A percentile compares a stretch with the other conserved stretches of the same genome.
Conservation (phyloP, 2,797 vertebrate species). For the Danionella dracula region DNA sequence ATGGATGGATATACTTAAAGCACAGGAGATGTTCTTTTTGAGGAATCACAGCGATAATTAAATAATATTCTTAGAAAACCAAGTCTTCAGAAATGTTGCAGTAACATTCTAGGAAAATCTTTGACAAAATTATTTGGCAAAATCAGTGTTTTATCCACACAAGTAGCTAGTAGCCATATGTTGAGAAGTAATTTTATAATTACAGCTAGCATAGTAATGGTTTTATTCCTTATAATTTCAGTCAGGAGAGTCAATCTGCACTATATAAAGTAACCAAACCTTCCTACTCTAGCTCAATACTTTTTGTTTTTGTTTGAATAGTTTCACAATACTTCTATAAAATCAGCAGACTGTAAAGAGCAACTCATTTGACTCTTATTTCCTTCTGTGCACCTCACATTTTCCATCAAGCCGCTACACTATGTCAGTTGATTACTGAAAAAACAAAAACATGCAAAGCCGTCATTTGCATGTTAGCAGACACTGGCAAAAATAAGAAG, state of each 20-base stretch:
- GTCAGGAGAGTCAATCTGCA: no score
- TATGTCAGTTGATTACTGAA: neutral
- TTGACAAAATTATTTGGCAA: no score
- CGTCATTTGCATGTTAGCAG: constrained; percentile 57
- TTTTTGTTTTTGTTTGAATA: neutral
- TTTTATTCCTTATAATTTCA: no score
- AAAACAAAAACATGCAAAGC: constrained; percentile 41
- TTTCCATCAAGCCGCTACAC: neutral
- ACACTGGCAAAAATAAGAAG: constrained; percentile 47
- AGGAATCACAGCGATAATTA: neutral
- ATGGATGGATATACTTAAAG: constrained; percentile 23
- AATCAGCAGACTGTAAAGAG: neutral
- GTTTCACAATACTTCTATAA: neutral
- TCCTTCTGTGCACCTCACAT: neutral
- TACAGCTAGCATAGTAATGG: no score
- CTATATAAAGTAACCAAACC: no score
- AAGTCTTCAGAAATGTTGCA: neutral
- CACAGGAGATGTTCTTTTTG: neutral
- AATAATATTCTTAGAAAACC: neutral
- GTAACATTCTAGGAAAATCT: no score
- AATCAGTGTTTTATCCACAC: no score
- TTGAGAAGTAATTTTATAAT: no score
- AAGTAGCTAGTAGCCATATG: no score
- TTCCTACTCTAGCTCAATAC: no score
- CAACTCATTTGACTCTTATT: constrained; percentile 27